Base-by-base conservation (phyloP, 2,888 invertebrate species). In the Lepetodrilus schrolli region DNA sequence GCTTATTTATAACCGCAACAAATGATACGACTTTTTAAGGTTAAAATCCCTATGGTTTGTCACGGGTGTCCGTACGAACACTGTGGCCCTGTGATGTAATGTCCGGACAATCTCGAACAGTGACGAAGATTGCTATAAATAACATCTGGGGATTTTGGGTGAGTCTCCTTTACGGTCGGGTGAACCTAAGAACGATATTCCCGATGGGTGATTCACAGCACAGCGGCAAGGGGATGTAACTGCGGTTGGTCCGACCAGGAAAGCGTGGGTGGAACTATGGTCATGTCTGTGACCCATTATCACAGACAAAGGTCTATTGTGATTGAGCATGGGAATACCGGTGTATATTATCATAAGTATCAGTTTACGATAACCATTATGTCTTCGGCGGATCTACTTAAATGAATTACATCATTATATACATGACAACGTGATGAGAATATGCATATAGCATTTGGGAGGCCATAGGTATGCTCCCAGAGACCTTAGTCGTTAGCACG, bases 271-370 rank as follows among this genome's bases (percentile, higher is more conserved):
- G 51, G 23, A 10, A n/a, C 21, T 10, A 7, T 30, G 21, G 21
- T 50, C 2, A 23, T 21, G 51, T 23, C 51, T 51, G 26, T 26
- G 13, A 26, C 26, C 21, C n/a, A 21, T 21, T 26, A 23, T 47
- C 20, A 51, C 21, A 20, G 26, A 51, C 51, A 51, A 51, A 51
- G 51, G n/a, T 10, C 23, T 26, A 51, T 51, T 51, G 51, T 51
- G 26, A 7, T n/a, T 51, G 26, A 51, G n/a, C 21, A 2, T 43
- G 43, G 10, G 43, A 43, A 43, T 43, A 43, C 17, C 17, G 17
- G 43, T 3, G 43, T n/a, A n/a, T n/a, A n/a, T n/a, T n/a, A n/a
- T n/a, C n/a, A n/a, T n/a, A n/a, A n/a, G n/a, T n/a, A n/a, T n/a
- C n/a, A n/a, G n/a, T n/a, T n/a, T n/a, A n/a, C n/a, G n/a, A n/a